phyloP scores from a whole-genome alignment of 2,888 invertebrate genomes.

The Timema podura region DNA sequence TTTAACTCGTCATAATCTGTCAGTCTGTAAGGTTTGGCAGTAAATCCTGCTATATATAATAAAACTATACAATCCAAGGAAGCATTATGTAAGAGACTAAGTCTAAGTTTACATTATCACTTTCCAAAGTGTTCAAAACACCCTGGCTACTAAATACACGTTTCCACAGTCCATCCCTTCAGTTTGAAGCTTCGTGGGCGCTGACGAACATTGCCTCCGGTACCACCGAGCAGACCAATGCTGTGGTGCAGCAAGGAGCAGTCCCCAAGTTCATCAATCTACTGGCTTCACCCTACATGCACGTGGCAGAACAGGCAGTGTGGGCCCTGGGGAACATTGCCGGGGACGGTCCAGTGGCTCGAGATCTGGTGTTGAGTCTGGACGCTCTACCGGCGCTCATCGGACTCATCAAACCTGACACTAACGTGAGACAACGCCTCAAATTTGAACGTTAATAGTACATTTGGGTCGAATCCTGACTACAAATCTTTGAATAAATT shows the following conservation, averaged over 20 bases:
- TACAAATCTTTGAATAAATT: no score
- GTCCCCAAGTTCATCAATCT: slow-evolving; percentile 75
- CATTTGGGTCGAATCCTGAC: no score
- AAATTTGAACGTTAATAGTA: no score
- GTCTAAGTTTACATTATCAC: no score
- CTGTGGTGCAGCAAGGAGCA: slow-evolving; percentile 82
- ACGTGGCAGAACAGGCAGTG: slow-evolving; percentile 87
- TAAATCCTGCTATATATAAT: no score
- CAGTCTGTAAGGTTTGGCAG: no score
- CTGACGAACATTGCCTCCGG: slow-evolving; percentile 97
- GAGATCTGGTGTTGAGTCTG: slow-evolving; percentile 74
- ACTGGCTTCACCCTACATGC: slow-evolving; percentile 59
- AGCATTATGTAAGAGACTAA: no score
- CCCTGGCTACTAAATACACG: slow-evolving; percentile 15
- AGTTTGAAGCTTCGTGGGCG: slow-evolving; percentile 98
- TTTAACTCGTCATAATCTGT: no score
- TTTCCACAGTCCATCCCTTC: slow-evolving; percentile 62
- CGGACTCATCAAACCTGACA: slow-evolving; percentile 59
- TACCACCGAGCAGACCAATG: slow-evolving; percentile 82
- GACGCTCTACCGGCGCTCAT: slow-evolving; percentile 71
- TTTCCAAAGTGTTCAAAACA: no score
- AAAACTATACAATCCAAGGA: no score
- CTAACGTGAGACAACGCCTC: slow-evolving; percentile 44
- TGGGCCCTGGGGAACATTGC: slow-evolving; percentile 99
- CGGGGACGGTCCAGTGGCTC: slow-evolving; percentile 74